Conservation (phyloP, 92 coral and sea anemone genomes). For the Hydrozoanthus gracilis region DNA sequence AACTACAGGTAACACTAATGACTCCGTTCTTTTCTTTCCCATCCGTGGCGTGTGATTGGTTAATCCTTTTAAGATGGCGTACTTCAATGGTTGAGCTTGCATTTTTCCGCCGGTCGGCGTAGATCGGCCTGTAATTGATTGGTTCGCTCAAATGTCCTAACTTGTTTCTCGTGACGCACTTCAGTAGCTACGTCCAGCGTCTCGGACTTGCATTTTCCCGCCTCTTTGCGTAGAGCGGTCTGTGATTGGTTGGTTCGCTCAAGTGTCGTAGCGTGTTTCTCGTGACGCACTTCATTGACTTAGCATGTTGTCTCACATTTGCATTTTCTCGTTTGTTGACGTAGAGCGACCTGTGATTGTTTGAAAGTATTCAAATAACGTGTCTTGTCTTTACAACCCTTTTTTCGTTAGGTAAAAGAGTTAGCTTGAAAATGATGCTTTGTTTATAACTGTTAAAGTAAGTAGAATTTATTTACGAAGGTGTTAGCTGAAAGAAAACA, state of each 20-base stretch:
- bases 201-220: constrained; percentile 1
- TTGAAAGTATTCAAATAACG: too few relatives aligned
- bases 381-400: too few relatives aligned
- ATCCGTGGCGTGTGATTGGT: background rate
- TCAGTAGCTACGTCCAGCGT: background rate
- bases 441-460: too few relatives aligned
- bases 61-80: background rate
- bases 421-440: too few relatives aligned
- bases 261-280: background rate
- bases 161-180: background rate
- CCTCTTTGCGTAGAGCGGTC: background rate
- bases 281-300: background rate
- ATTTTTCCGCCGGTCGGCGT: background rate
- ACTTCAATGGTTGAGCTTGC: background rate
- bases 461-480: too few relatives aligned
- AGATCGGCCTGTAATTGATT: background rate
- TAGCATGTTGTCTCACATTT: background rate
- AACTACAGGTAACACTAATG: constrained; percentile 71
- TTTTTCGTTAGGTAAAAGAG: too few relatives aligned
- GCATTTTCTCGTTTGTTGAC: background rate
- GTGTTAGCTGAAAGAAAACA: background rate
- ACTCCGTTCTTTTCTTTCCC: background rate
- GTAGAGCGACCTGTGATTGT: too few relatives aligned
- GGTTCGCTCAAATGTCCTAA: background rate
- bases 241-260: constrained; percentile 1